Percentiles rank a stretch among this genome's conserved stretches.
Conservation (phyloP, 2,888 invertebrate species). For the Noctua comes region DNA sequence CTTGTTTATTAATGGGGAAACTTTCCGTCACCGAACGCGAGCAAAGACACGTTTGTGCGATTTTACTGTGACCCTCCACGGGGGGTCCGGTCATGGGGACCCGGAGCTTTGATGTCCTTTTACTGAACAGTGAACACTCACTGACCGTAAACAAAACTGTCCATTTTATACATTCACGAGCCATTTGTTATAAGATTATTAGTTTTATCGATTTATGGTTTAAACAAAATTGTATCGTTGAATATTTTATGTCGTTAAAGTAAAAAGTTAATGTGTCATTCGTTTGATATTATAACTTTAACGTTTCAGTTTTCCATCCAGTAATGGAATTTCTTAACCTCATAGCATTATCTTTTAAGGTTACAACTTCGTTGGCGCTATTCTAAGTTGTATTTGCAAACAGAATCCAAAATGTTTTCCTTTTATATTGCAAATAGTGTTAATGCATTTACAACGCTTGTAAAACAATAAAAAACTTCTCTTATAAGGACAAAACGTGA, state of each 20-base stretch:
- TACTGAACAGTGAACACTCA: constrained; percentile 3
- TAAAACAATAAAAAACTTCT: constrained; percentile 32
- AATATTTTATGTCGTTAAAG: constrained; percentile 18
- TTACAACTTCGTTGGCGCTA: background rate
- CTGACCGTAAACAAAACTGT: constrained; percentile 28
- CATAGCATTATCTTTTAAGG: background rate
- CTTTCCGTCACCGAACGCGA: constrained; percentile 53
- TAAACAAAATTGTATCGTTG: constrained; percentile 8
- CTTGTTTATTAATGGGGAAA: constrained; percentile 67
- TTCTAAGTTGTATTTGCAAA: background rate
- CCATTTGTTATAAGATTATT: constrained; percentile 27
- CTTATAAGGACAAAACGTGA: constrained; percentile 2
- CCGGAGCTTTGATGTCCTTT: constrained; percentile 10
- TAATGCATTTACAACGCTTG: constrained; percentile 16
- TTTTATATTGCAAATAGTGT: constrained; percentile 5
- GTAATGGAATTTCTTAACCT: background rate
- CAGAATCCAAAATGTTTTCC: background rate
- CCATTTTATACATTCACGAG: constrained; percentile 7
- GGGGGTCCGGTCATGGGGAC: constrained; percentile 11
- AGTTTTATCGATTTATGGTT: constrained; percentile 40
- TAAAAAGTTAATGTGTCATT: background rate
- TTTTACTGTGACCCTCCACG: constrained; percentile 38
- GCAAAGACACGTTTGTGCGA: constrained; percentile 50
- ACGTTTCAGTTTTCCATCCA: background rate
- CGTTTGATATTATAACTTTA: background rate